Evolutionary conservation across 1,140 invertebrate genomes (phyloP).

Genomic region (Drosophila varians): DNA sequence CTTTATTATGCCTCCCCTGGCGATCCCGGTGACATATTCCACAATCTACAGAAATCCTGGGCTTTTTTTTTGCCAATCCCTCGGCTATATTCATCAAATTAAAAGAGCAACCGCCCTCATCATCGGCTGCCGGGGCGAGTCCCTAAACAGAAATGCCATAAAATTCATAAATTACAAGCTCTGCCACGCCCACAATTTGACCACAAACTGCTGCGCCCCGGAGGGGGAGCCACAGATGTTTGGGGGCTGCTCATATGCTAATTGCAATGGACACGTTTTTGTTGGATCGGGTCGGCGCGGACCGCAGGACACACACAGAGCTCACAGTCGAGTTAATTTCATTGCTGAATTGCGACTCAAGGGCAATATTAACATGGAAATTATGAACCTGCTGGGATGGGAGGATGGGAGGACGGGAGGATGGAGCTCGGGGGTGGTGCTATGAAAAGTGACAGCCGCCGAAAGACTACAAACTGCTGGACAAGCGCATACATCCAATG

Average conservation of each 20-base stretch:
- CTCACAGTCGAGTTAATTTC: constrained; percentile 61
- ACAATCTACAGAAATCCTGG: not conserved
- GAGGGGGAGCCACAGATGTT: constrained; percentile 16
- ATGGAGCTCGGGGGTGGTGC: not conserved
- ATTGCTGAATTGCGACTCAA: constrained; percentile 78
- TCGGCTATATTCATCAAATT: constrained; percentile 31
- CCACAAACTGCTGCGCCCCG: constrained; percentile 2
- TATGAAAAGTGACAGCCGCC: constrained; percentile 69
- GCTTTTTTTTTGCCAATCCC: constrained; percentile 2
- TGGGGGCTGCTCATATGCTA: constrained; percentile 46
- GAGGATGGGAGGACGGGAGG: not conserved
- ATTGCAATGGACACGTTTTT: constrained; percentile 67
- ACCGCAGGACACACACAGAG: constrained; percentile 36
- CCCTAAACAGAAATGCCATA: constrained; percentile 34
- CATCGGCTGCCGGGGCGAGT: constrained; percentile 23
- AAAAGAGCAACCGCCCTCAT: constrained; percentile 35
- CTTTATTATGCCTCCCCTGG: not conserved
- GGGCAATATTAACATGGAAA: constrained; percentile 81
- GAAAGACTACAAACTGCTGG: constrained; percentile 50
- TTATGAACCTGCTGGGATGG: constrained; percentile 55
- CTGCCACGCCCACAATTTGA: constrained; percentile 38
- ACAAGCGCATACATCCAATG: constrained; percentile 24
- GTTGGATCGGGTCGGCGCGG: constrained; percentile 1
- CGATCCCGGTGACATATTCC: not conserved
- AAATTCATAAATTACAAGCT: constrained; percentile 54